Evolutionary conservation across 2,888 invertebrate genomes (phyloP).

Genomic region (Cephus runcator): DNA sequence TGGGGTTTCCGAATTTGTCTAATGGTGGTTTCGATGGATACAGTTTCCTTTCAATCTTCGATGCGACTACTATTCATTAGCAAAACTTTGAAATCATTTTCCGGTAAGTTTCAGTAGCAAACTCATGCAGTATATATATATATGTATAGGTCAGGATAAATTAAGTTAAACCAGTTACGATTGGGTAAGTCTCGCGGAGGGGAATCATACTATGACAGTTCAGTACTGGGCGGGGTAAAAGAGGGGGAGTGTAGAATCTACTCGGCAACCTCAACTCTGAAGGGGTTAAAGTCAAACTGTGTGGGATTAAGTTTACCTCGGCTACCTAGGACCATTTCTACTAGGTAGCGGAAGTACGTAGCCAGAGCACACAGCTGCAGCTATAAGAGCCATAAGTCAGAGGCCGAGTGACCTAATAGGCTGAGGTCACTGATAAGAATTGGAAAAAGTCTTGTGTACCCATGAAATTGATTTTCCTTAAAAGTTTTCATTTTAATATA

Average conservation of each 20-base stretch:
- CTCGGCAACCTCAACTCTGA: neutral
- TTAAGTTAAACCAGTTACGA: conserved; percentile 2
- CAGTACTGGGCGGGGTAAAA: neutral
- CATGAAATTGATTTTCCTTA: neutral
- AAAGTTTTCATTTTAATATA: neutral
- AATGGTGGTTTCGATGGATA: no score
- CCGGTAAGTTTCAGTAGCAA: neutral
- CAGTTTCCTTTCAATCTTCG: no score
- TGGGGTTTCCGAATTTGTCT: no score
- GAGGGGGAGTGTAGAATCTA: neutral
- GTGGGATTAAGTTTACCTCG: conserved; percentile 25
- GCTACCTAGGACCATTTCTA: neutral
- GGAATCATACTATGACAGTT: neutral
- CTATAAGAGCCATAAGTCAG: neutral
- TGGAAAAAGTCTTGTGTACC: neutral
- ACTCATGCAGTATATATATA: neutral
- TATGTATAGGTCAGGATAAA: neutral
- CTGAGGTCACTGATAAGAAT: conserved; percentile 25
- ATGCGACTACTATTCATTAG: no score
- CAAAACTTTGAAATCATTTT: neutral
- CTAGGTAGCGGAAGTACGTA: neutral
- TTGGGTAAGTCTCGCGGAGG: neutral
- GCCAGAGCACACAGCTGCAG: neutral
- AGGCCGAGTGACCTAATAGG: conserved; percentile 51
- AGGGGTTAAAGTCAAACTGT: conserved; percentile 31